A percentile compares a stretch with the other conserved stretches of the same genome.
These are phyloP conservation scores for Lagodon rhomboides DNA, from an alignment of 2,797 vertebrate species.

Conservation along the genomic window DNA sequence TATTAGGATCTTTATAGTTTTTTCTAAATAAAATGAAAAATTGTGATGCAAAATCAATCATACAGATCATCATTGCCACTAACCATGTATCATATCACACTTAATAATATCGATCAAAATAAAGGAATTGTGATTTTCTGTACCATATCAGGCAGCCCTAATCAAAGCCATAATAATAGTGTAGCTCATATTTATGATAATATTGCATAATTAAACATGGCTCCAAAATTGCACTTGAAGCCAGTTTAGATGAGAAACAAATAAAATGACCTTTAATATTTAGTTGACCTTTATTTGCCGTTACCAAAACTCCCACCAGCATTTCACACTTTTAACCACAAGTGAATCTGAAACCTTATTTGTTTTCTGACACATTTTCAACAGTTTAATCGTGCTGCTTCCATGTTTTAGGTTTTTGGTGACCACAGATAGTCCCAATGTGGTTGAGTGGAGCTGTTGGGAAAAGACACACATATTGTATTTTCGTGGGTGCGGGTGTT, in stretches of 20 bases:
- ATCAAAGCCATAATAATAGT: neutral
- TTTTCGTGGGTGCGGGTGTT: conserved; percentile 7
- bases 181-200: neutral
- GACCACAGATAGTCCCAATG: neutral
- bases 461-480: neutral
- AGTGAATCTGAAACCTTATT: neutral
- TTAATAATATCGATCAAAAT: no score
- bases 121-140: no score
- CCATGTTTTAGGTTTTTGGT: conserved; percentile 5
- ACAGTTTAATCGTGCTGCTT: neutral
- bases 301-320: neutral
- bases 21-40: no score
- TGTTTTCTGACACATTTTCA: neutral
- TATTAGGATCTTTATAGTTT: no score
- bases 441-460: conserved; percentile 1
- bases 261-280: neutral
- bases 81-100: no score
- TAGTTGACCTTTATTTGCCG: conserved; percentile 1
- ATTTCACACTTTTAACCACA: neutral
- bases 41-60: no score
- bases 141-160: no score
- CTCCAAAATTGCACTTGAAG: neutral
- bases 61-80: no score
- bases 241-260: neutral
- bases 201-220: neutral